phyloP scores from a whole-genome alignment of 1,140 invertebrate genomes.

The Helicoverpa armigera region DNA sequence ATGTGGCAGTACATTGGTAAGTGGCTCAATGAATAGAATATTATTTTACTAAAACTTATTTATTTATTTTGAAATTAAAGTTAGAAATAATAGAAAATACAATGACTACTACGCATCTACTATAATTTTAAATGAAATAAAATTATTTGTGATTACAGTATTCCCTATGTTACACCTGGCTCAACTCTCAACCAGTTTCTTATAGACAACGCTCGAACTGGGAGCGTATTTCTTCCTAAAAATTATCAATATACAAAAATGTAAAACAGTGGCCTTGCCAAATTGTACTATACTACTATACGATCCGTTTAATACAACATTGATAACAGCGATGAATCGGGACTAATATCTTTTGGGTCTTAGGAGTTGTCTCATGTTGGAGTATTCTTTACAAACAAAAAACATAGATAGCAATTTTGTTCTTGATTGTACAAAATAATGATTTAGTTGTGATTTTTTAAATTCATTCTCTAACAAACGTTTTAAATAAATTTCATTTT shows the following conservation, averaged over 20 bases:
- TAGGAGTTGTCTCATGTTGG: neutral
- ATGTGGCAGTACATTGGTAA: too few species aligned
- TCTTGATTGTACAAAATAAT: neutral
- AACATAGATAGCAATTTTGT: neutral
- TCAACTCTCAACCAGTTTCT: neutral
- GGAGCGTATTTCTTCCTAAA: constrained; percentile 46
- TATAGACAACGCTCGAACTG: constrained; percentile 27
- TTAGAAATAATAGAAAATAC: too few species aligned
- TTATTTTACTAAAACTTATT: too few species aligned
- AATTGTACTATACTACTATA: constrained; percentile 76
- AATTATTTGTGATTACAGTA: too few species aligned
- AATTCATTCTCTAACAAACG: neutral
- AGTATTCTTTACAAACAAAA: neutral
- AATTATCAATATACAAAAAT: constrained; percentile 55
- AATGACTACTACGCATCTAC: too few species aligned
- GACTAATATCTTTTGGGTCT: constrained; percentile 19
- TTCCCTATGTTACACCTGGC: neutral
- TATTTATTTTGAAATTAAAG: too few species aligned
- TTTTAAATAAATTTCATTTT: neutral
- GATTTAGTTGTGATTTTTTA: neutral
- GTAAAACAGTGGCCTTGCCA: constrained; percentile 68
- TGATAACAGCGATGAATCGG: constrained; percentile 30
- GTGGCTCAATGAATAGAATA: too few species aligned
- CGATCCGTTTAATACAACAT: constrained; percentile 20
- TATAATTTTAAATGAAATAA: too few species aligned